These are phyloP conservation scores for Alloscopus bannaensis DNA, from an alignment of 2,888 invertebrate species.

Conservation along the genomic window DNA sequence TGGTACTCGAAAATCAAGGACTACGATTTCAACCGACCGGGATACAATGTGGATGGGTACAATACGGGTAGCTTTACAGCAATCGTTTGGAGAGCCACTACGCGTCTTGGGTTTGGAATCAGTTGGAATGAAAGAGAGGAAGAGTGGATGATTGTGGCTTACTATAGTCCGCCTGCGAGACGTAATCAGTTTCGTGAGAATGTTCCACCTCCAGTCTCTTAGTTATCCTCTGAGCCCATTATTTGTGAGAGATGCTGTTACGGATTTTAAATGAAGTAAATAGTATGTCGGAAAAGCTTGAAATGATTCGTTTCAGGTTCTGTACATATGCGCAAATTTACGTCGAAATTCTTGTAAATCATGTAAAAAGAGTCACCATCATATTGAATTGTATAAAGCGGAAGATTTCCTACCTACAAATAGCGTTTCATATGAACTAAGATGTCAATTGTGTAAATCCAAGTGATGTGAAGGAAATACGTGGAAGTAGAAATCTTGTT, in stretches of 20 bases:
- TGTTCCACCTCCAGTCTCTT: constrained; percentile 46
- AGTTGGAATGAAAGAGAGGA: constrained; percentile 51
- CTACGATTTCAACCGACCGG: constrained; percentile 40
- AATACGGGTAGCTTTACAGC: constrained; percentile 20
- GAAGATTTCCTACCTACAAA: too few relatives aligned
- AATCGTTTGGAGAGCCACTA: constrained; percentile 59
- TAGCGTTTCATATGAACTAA: too few relatives aligned
- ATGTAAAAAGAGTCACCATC: too few relatives aligned
- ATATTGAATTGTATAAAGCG: too few relatives aligned
- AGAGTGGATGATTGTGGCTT: constrained; percentile 50
- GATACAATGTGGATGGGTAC: constrained; percentile 29
- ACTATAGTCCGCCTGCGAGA: constrained; percentile 57
- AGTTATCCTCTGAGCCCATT: too few relatives aligned
- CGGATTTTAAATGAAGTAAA: background rate
- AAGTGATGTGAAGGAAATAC: too few relatives aligned
- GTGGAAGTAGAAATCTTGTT: too few relatives aligned
- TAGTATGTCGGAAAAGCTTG: too few relatives aligned
- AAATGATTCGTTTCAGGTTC: background rate
- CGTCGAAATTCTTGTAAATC: too few relatives aligned
- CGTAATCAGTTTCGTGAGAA: constrained; percentile 62
- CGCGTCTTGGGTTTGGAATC: constrained; percentile 60
- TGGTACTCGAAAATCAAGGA: constrained; percentile 33
- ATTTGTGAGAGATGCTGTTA: too few relatives aligned
- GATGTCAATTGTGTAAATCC: too few relatives aligned
- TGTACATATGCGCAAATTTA: background rate